Conservation (phyloP, 2,888 invertebrate genomes). For the Perizoma affinitatum region DNA sequence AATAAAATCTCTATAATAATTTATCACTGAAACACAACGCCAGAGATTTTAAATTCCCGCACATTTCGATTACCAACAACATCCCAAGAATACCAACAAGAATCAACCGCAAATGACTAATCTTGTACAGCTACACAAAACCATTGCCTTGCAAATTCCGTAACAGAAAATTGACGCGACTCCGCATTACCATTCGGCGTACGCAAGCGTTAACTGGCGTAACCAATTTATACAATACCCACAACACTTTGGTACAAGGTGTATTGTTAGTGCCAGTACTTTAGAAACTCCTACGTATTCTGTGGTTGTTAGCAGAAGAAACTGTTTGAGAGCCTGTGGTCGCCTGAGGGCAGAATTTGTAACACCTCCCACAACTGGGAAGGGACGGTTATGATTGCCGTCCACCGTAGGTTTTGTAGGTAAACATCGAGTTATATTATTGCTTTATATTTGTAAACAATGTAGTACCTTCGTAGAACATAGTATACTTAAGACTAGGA, state of each 20-base stretch:
- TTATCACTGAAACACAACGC: no score
- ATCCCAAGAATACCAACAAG: conserved; percentile 35
- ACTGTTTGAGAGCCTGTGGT: conserved; percentile 20
- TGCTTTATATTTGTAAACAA: conserved; percentile 26
- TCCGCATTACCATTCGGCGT: conserved; percentile 56
- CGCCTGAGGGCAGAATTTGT: conserved; percentile 62
- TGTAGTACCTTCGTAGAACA: conserved; percentile 6
- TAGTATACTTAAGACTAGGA: not conserved
- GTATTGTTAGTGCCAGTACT: conserved; percentile 55
- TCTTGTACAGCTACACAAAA: conserved; percentile 47
- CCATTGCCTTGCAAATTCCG: conserved; percentile 48
- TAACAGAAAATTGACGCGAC: conserved; percentile 50
- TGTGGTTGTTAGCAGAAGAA: conserved; percentile 2
- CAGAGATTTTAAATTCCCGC: conserved; percentile 3
- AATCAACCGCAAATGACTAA: conserved; percentile 49
- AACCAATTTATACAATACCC: conserved; percentile 65
- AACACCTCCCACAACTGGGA: conserved; percentile 62
- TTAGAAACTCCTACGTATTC: conserved; percentile 12
- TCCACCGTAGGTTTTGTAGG: conserved; percentile 26
- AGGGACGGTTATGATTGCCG: conserved; percentile 43
- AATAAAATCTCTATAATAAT: no score
- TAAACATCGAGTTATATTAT: conserved; percentile 29
- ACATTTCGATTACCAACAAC: not conserved
- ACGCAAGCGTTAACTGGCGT: conserved; percentile 57
- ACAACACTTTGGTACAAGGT: conserved; percentile 44